A percentile compares a stretch with the other conserved stretches of the same genome.
Conservation (phyloP, 2,888 invertebrate species). For the Anagyrus pseudococci region DNA sequence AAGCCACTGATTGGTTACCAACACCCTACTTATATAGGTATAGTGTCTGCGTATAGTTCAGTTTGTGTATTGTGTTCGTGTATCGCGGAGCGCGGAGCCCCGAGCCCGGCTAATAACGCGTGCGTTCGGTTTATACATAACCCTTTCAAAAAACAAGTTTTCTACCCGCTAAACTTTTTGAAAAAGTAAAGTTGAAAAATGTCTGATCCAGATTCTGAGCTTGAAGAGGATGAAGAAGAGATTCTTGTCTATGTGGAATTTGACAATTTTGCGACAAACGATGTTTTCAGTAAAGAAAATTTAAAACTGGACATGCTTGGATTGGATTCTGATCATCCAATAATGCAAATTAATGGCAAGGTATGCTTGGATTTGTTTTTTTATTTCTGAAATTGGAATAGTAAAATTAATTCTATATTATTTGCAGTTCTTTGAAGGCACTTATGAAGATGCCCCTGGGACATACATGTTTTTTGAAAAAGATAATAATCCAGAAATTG, state of each 20-base stretch:
- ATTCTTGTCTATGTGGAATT: constrained; percentile 69
- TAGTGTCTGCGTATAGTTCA: too few species aligned
- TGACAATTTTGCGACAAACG: constrained; percentile 62
- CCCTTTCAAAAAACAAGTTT: too few species aligned
- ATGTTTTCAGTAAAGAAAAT: constrained; percentile 64
- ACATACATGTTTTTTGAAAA: constrained; percentile 79
- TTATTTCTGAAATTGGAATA: not conserved
- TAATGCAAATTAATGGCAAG: constrained; percentile 73
- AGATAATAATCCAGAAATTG: constrained; percentile 61
- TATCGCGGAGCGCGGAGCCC: too few species aligned
- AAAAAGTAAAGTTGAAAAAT: too few species aligned
- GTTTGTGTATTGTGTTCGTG: too few species aligned
- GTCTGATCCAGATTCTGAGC: constrained; percentile 43
- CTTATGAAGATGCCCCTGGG: constrained; percentile 73
- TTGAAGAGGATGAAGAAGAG: constrained; percentile 67
- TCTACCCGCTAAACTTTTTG: too few species aligned
- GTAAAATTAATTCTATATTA: constrained; percentile 8
- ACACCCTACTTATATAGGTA: too few species aligned
- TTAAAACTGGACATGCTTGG: constrained; percentile 69
- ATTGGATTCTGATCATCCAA: constrained; percentile 68
- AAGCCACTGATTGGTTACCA: too few species aligned
- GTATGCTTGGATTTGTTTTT: constrained; percentile 59
- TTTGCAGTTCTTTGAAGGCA: constrained; percentile 66
- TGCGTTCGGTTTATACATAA: too few species aligned
- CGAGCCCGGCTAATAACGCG: too few species aligned